Base-by-base conservation (phyloP, 1,140 invertebrate species). In the Aphelenchoides besseyi region DNA sequence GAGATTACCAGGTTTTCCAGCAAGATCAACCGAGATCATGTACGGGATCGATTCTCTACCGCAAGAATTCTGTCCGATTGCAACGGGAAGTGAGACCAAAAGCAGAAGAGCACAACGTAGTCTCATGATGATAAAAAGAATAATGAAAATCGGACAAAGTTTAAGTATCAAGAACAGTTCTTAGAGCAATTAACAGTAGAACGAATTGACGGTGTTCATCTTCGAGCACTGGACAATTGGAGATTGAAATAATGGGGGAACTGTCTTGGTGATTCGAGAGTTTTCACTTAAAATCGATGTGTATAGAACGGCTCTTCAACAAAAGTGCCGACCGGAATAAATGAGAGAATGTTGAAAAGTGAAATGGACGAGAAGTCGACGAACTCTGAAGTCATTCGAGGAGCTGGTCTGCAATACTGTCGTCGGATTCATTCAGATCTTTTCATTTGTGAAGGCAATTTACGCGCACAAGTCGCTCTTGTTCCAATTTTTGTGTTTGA, bases 41-140 rank as follows among this genome's bases (percentile, higher is more conserved):
- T 76, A 74, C 12, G 72, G 72, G 1, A 74, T 74, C 3, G 70
- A 59, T 23, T 59, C 55, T 33, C 55, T 5, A 8, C 55, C 55
- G 18, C 55, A 59, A 5, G 55, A 59, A 23, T 59, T 59, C 18
- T 59, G 55, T 8, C 55, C 55, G 12, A 23, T 23, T 23, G 41
- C 41, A 12, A 48, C 41, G 41, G 41, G 12, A 12, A 23, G 12
- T 23, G 41, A 48, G 41, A 23, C 41, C 41, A 48, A 48, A 12
- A 48, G 41, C 12, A 48, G 41, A 23, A 48, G 23, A 23, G 23
- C 12, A 23, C 41, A 16, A 12, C 12, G 12, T 23, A 23, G 23
- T 23, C 41, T 16, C 41, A 48, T 48, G 12, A 12, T 48, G 12
- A 16, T 48, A 12, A 23, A 48, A 48, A 23, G 12, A 48, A 48